A percentile compares a stretch with the other conserved stretches of the same genome.
phyloP scores from a whole-genome alignment of 2,113 vertebrate species.

The Gnathonemus echidnorhynchus region DNA sequence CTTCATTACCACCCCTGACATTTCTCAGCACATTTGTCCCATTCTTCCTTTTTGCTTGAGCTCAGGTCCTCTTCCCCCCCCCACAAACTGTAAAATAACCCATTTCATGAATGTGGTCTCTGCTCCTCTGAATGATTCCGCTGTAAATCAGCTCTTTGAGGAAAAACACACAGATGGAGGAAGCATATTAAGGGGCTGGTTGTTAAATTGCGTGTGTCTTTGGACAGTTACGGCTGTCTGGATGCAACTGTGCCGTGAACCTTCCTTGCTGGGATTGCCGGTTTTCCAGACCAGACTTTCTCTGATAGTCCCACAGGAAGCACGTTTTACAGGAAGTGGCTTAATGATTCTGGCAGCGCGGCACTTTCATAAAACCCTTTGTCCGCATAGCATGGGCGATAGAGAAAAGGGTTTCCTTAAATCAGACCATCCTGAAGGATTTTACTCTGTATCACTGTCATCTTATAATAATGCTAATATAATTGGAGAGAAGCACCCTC shows the following conservation, averaged over 20 bases:
- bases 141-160: not conserved
- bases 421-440: not conserved
- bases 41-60: not conserved
- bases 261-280: no score
- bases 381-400: not conserved
- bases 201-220: not conserved
- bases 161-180: not conserved
- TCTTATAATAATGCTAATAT: not conserved
- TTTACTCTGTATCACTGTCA: not conserved
- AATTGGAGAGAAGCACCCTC: not conserved
- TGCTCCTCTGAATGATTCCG: not conserved
- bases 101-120: not conserved
- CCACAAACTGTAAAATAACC: conserved; percentile 5
- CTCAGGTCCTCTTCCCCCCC: not conserved
- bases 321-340: not conserved
- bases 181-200: not conserved
- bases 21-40: not conserved
- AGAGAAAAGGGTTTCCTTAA: not conserved
- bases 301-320: not conserved
- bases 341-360: not conserved
- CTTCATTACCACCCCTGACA: not conserved
- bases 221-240: not conserved
- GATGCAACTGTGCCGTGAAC: not conserved
- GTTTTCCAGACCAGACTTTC: not conserved
- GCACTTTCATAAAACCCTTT: not conserved